Percentiles rank a stretch among this genome's conserved stretches.
phyloP scores from a whole-genome alignment of 2,113 vertebrate species.

The Elgaria multicarinata region DNA sequence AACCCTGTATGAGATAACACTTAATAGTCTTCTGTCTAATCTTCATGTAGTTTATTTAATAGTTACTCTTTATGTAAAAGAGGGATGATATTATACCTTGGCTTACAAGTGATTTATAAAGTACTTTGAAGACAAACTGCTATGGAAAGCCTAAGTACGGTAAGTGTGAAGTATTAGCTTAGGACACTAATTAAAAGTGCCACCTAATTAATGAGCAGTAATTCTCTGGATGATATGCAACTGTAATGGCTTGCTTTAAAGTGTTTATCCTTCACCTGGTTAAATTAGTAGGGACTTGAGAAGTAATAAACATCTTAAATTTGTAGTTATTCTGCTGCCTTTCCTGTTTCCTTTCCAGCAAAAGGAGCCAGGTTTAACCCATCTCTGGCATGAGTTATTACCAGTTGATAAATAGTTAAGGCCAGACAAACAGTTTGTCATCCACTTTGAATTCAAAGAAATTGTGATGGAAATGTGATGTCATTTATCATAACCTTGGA shows the following conservation, averaged over 20 bases:
- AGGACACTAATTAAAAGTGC: constrained; percentile 31
- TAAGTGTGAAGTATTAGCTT: constrained; percentile 35
- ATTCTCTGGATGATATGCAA: constrained; percentile 14
- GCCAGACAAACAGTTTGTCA: neutral
- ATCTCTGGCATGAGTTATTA: neutral
- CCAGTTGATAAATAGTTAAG: neutral
- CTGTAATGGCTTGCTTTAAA: constrained; percentile 30
- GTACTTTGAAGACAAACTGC: constrained; percentile 34
- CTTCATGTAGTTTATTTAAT: neutral
- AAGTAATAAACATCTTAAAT: constrained; percentile 2
- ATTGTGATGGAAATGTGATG: neutral
- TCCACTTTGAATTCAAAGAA: neutral
- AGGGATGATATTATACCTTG: constrained; percentile 30
- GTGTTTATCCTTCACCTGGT: constrained; percentile 7
- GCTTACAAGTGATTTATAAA: constrained; percentile 22
- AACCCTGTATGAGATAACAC: neutral
- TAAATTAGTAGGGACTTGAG: neutral
- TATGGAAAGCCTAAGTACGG: constrained; percentile 27
- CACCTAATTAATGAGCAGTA: constrained; percentile 46
- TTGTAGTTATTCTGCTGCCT: neutral
- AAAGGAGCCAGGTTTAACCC: neutral
- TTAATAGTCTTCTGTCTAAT: neutral
- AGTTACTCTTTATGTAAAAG: neutral
- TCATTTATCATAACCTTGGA: neutral
- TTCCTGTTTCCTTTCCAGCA: neutral